Evolutionary conservation across 2,113 vertebrate species (phyloP), one percentile per base, ranked within the genome.

Genomic region (Atractosteus spatula): DNA sequence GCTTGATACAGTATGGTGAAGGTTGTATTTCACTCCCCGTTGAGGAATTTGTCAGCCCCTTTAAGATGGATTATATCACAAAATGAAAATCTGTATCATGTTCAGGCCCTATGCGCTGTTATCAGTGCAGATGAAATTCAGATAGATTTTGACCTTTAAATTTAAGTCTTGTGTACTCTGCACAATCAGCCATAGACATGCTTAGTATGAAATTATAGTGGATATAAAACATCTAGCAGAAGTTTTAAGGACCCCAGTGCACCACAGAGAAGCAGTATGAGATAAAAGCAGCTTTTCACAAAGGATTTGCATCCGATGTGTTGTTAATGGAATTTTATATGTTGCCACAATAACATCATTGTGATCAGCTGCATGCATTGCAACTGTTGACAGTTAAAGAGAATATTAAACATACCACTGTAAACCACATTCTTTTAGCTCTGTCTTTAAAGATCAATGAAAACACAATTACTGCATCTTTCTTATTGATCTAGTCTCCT

Each of bases 401-500:
- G 56, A 67, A 64, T 5, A 70, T 54, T 62, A 41, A 41, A 13
- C 47, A 55, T 54, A 56, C 47, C 51, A 66, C 72, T 59, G 63
- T 71, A 71, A 55, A 68, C 51, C 71, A 72, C 57, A 66, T 29
- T 64, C 55, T 64, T 63, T 69, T 8, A 54, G 55, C 54, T 6
- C 41, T 43, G 66, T 75, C 29, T 57, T 45, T 63, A 17, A 79
- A 74, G 66, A 78, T 76, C 73, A 65, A 78, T 74, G 69, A 69
- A 71, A 77, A 76, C 69, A 67, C 59, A 79, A 74, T 83, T 74
- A 68, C 55, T 62, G 55, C 43, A 68, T 17, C 72, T 68, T 13
- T 71, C 68, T 72, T 69, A 67, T 70, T 51, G 69, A 78, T 76
- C 63, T 55, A 57, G 41, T 8, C 54, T 57, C 74, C 67, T 7